Evolutionary conservation across 2,113 vertebrate genomes (phyloP).

Genomic region (Enhydra lutris): DNA sequence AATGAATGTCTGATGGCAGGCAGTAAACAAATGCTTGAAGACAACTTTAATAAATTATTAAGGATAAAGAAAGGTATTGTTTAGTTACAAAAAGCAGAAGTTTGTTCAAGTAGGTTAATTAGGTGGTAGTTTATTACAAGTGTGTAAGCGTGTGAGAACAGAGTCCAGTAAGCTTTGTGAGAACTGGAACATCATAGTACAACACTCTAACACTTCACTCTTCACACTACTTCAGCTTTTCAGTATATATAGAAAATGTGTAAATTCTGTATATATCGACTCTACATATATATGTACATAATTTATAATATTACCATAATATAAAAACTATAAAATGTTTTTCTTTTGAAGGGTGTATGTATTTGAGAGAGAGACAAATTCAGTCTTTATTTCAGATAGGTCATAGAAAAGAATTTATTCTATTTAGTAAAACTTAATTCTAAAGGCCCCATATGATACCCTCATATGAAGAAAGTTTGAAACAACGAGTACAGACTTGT

Average conservation of each 20-base stretch:
- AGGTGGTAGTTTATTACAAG: background rate
- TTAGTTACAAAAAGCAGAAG: background rate
- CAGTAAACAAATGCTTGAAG: background rate
- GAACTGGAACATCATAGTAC: background rate
- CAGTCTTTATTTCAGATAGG: background rate
- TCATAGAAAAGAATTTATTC: conserved; percentile 12
- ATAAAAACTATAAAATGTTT: background rate
- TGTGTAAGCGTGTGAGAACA: background rate
- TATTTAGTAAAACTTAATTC: conserved; percentile 24
- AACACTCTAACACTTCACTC: background rate
- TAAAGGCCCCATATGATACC: background rate
- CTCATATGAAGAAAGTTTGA: background rate
- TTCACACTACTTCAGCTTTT: background rate
- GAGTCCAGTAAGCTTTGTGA: background rate
- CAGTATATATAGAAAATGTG: background rate
- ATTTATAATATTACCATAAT: background rate
- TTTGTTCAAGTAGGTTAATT: background rate
- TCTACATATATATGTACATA: background rate
- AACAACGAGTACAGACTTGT: background rate
- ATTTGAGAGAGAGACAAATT: background rate
- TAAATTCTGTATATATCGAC: background rate
- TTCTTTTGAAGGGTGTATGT: background rate
- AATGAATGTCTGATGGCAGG: background rate
- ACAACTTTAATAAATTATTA: background rate
- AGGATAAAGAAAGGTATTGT: background rate